Evolutionary conservation across 1,140 invertebrate genomes (phyloP), one percentile per base, ranked within the genome.

Genomic region (Pristionchus pacificus): DNA sequence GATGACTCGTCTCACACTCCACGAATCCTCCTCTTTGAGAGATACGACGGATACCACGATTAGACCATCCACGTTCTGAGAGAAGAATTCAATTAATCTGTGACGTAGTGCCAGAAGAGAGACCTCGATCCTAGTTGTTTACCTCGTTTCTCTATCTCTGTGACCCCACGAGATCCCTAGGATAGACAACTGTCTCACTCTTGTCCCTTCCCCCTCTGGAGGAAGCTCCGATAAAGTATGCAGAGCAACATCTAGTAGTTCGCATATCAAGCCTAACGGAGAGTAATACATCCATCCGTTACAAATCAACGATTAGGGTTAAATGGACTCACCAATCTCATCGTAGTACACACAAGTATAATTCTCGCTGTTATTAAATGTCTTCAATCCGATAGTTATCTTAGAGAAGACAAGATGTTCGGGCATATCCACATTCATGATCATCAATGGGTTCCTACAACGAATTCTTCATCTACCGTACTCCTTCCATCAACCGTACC

Each of bases 341-440:
- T 73, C 71, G 29, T 73, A 73, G 49, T 63, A 68, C 24, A 73
- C 71, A 38, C 71, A 73, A 3, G 71, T 73, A 27, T 73, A 73
- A 60, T 73, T 73, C 19, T 73, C 71, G 14, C 24, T 6, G 2
- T 29, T 59, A 49, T 73, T 62, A 2, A 59, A 59, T 3, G 25
- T 55, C 49, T 70, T 73, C 58, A 73, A 19, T 19, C 59, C 33
- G 24, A 73, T 33, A 1, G 71, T 62, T 29, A 73, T 68, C 31
- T 66, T 38, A 10, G 58, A 57, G 15, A 70, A 64, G 14, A 38
- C 31, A 28, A 69, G 32, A 28, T 32, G 29, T 14, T 73, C 60
- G 49, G n/a, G 13, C 14, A 28, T 49, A 27, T 73, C 71, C 1
- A 62, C 38, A 64, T 73, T 63, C 1, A 73, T 14, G 1, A 55